Percentiles rank a stretch among this genome's conserved stretches.
Evolutionary conservation across 2,113 vertebrate genomes (phyloP).

Genomic region (Tretioscincus oriximinensis): DNA sequence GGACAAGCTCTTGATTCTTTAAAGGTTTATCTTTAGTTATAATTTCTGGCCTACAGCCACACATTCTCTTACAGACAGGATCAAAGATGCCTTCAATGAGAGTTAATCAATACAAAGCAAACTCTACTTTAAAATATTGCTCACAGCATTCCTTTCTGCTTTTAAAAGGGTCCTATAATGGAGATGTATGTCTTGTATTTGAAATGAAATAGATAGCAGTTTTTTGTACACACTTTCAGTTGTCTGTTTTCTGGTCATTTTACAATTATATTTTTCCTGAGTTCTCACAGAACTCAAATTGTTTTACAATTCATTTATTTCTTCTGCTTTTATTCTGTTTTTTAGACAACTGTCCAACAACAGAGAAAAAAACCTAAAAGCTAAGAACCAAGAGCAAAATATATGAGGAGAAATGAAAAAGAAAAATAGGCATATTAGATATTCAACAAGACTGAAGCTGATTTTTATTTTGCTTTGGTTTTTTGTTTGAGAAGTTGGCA

Average conservation of each 20-base stretch:
- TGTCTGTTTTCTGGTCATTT: slow-evolving; percentile 18
- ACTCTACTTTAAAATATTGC: slow-evolving; percentile 50
- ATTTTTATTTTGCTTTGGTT: not conserved
- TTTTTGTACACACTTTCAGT: slow-evolving; percentile 13
- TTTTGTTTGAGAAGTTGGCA: not conserved
- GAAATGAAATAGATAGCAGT: slow-evolving; percentile 37
- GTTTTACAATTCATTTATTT: not conserved
- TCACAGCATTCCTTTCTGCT: slow-evolving; percentile 50
- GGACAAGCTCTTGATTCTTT: slow-evolving; percentile 49
- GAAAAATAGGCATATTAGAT: not conserved
- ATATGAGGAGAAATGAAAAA: not conserved
- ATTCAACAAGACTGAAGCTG: not conserved
- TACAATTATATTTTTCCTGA: not conserved
- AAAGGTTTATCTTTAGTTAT: slow-evolving; percentile 60
- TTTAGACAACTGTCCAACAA: not conserved
- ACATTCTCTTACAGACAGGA: slow-evolving; percentile 52
- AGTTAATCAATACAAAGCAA: slow-evolving; percentile 50
- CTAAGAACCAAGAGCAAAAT: not conserved
- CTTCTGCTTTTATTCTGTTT: not conserved
- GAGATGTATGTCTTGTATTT: slow-evolving; percentile 38
- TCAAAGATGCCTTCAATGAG: slow-evolving; percentile 61
- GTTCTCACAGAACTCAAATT: not conserved
- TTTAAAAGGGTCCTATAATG: slow-evolving; percentile 46
- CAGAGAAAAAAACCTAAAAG: not conserved
- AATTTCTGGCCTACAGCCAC: slow-evolving; percentile 65